Evolutionary conservation across 2,797 vertebrate species (phyloP), one percentile per base, ranked within the genome.

Genomic region (Staurois parvus): DNA sequence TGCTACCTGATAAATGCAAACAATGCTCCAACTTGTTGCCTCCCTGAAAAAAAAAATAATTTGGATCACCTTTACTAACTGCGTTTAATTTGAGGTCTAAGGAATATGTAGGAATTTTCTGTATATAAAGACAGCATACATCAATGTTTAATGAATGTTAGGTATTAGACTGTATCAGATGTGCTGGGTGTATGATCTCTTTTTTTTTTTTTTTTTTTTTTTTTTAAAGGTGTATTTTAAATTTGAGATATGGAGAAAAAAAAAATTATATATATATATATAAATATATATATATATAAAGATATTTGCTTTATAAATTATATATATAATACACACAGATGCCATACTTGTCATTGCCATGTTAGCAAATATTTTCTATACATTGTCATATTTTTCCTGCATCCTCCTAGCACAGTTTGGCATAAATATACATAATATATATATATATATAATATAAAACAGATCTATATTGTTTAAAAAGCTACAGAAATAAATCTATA

Each of bases 341-440:
- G 88, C 88, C 88, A 86, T 86, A 87, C 85, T 76, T 83, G 76
- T 80, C 74, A 52, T 82, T 83, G 83, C 85, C 85, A 76, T 79
- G 72, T 52, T 84, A 78, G 76, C 75, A 75, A 45, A 64, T 81
- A 45, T 84, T 86, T 88, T 75, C 86, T 81, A 77, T 56, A 56
- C 45, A 37, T 74, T 76, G 88, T 85, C 85, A 67, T 52, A 24
- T 76, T 28, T 30, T 34, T 83, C 32, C 85, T 24, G 29, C 87
- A 84, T 76, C 80, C 24, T 1, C 81, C 83, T 24, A 29, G 74
- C 62, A 78, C 66, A 67, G 52, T 78, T 72, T 76, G 69, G 68
- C 74, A 69, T 84, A 64, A 72, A 86, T 32, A 77, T 56, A 77
- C 67, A 73, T 45, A 64, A 56, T n/a, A n/a, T n/a, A 80, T 45